Evolutionary conservation across 2,113 vertebrate species (phyloP), one percentile per base, ranked within the genome.

Genomic region (Neotoma lepida): DNA sequence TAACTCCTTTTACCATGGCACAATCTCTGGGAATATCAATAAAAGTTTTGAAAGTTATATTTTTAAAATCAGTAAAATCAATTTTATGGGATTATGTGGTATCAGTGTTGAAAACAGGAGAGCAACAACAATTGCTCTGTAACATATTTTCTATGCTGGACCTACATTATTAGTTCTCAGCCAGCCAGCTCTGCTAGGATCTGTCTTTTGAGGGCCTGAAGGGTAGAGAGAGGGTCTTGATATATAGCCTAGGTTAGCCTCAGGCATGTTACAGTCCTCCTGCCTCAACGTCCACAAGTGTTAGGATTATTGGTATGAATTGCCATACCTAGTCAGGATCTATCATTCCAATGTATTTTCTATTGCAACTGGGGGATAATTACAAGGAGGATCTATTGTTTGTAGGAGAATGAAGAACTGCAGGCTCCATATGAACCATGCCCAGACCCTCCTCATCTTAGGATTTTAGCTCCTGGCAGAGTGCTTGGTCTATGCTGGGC

Each of bases 41-140:
- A 46, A 82, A 90, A 74, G 35, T 30, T 73, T 82, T 78, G 41
- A 66, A 94, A 91, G 44, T 64, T 91, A 28, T 81, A 61, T 74
- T 85, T 93, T 93, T 68, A 64, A 93, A 73, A 90, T 78, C 14
- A 86, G 41, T 64, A 88, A 93, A 94, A 84, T 91, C 18, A 44
- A 6, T 66, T 94, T 92, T 49, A 90, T 84, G 49, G 9, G 61
- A 78, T 63, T 86, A 64, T 81, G 13, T 86, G 10, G 56, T 15
- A 90, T 74, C 49, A 61, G 58, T 76, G 14, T 76, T 74, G 20
- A 86, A 86, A 86, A 68, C 33, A 73, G 77, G 93, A 91, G 15
- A 39, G 68, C 94, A 90, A 84, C 78, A 88, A 63, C 78, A 41
- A 63, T 86, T 61, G 20, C 80, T 77, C 86, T 54, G 7, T 81